Evolutionary conservation across 2,888 invertebrate species (phyloP).

Genomic region (Candidula unifasciata): DNA sequence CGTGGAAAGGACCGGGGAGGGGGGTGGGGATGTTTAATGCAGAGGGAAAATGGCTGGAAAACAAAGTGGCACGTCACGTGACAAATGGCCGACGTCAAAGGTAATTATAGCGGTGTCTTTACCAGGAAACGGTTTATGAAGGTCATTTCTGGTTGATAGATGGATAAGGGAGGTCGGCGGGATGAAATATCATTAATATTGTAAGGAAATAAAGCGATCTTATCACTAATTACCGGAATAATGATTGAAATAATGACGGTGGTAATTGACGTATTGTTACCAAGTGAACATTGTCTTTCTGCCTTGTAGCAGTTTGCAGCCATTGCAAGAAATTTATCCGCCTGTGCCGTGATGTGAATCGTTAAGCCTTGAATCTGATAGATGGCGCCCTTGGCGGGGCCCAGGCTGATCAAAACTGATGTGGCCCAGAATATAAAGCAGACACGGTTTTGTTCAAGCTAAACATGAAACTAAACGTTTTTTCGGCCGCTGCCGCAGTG

Average conservation of each 20-base stretch:
- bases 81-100: too few relatives aligned
- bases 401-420: neutral
- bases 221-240: constrained; percentile 23
- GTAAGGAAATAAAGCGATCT: neutral
- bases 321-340: neutral
- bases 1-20: too few relatives aligned
- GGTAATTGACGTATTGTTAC: neutral
- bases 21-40: too few relatives aligned
- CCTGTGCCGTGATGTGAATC: neutral
- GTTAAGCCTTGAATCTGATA: neutral
- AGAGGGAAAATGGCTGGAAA: too few relatives aligned
- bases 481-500: constrained; percentile 8
- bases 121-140: neutral
- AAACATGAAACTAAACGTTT: constrained; percentile 16
- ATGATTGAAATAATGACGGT: neutral
- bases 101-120: neutral
- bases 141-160: neutral
- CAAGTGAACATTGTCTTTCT: constrained; percentile 3
- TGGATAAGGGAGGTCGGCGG: too few relatives aligned
- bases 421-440: neutral
- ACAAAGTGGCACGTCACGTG: too few relatives aligned
- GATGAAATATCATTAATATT: neutral
- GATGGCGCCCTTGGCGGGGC: neutral
- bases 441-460: neutral
- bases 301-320: neutral